Evolutionary conservation across 2,888 invertebrate genomes (phyloP).

Genomic region (Coelopa pilipes): DNA sequence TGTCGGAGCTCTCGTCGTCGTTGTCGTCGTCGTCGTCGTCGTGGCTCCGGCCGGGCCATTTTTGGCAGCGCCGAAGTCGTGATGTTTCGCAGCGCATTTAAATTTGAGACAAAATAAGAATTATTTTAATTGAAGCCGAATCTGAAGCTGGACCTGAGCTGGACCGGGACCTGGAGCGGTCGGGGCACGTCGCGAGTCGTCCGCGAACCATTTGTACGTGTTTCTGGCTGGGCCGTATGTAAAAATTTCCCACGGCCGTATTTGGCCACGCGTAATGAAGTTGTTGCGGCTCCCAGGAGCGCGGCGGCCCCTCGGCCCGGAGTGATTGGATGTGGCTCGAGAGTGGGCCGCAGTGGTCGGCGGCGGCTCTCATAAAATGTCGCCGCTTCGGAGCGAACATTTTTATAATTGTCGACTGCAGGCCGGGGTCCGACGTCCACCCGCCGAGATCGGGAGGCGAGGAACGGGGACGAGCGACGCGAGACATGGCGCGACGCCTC

Average conservation of each 20-base stretch:
- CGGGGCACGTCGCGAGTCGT: background rate
- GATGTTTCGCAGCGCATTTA: conserved; percentile 38
- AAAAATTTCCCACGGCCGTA: conserved; percentile 49
- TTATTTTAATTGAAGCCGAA: conserved; percentile 38
- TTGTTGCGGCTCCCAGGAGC: conserved; percentile 28
- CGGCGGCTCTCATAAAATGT: too few species aligned
- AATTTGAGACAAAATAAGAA: conserved; percentile 35
- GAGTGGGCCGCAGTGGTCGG: background rate
- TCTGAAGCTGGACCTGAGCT: background rate
- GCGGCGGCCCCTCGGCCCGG: background rate
- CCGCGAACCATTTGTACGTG: background rate
- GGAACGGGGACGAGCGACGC: too few species aligned
- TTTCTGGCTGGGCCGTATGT: conserved; percentile 7
- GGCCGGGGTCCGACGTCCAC: too few species aligned
- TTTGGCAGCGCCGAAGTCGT: conserved; percentile 38
- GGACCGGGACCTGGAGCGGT: background rate
- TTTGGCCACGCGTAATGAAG: conserved; percentile 46
- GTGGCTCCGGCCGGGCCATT: conserved; percentile 10
- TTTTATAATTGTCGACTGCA: too few species aligned
- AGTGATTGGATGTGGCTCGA: conserved; percentile 2
- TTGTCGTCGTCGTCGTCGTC: background rate
- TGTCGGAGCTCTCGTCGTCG: background rate
- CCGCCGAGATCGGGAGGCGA: too few species aligned
- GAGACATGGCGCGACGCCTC: too few species aligned
- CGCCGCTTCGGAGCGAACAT: background rate